Evolutionary conservation across 2,797 vertebrate species (phyloP), one percentile per base, ranked within the genome.

Genomic region (Parauchenoglanis punctatus): DNA sequence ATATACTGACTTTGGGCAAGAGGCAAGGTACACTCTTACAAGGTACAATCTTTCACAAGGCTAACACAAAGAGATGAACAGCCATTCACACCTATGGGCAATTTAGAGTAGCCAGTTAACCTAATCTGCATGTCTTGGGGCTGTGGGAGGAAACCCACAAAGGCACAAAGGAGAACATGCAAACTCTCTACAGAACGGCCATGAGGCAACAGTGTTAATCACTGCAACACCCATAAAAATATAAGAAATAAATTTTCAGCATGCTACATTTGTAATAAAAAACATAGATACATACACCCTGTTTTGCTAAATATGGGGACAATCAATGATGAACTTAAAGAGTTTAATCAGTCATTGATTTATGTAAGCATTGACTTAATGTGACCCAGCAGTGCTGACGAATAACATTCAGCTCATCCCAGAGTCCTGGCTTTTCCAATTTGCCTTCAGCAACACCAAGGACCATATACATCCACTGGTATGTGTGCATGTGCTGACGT

Each of bases 381-480:
- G 63, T 70, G 67, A 11, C 46, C 20, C 31, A 56, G 20, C 20
- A 40, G 18, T 40, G 28, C 18, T 80, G 4, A 59, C 2, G 11
- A 61, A 81, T 81, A 44, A 40, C 0, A 3, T 61, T 31, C 10
- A 61, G 5, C 58, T 61, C 35, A 28, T 63, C 12, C 40, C 11
- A 4, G 11, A 35, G 4, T 4, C n/a, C 44, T 1, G 1, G 83
- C 20, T 40, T 73, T 68, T 54, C 2, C 6, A 2, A 68, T 18
- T 83, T 68, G 81, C 12, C 65, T 12, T 84, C 65, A 72, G 28
- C 82, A 58, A 70, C 11, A 40, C 28, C 20, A 10, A 63, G 78
- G 11, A 61, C 23, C 23, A 12, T 25, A 52, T 72, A 72, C 31
- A 13, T 85, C 70, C 2, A 35, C 15, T 23, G 52, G 56, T 85